Base-by-base conservation (phyloP, 2,113 vertebrate species). In the Acanthochromis polyacanthus region DNA sequence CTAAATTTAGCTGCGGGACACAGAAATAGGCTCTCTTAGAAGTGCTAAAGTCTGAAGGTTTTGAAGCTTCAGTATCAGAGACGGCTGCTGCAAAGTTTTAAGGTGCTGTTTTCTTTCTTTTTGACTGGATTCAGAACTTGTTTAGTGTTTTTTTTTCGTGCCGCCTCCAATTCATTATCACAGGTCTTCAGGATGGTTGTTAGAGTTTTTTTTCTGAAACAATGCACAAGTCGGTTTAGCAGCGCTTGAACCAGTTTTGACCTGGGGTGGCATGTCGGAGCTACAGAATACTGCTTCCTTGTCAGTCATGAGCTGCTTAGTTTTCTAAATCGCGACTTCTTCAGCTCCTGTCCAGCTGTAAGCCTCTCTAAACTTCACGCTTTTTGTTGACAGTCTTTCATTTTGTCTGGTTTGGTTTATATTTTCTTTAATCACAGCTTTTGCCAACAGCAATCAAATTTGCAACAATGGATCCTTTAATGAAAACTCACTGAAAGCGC, bases 1-100 rank as follows among this genome's bases (percentile, higher is more conserved):
- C 88, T 88, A 87, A 85, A 77, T 85, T 88, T 91, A 91, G 85
- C 51, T 45, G 36, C 5, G 5, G 16, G 30, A 5, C 30, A 73
- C 80, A 82, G 82, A 91, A 86, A 89, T 88, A 89, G 75, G 53
- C 75, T 71, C 20, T n/a, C 63, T 85, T 64, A 74, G 59, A 86
- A 71, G 64, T 50, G 64, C 38, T 66, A 66, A 73, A 66, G 66
- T 77, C 58, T 71, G 12, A 64, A 73, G 74, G 81, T 71, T 72
- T 11, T 30, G 58, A 61, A 55, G 22, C 3, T 10, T 72, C 53
- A 5, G 56, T 78, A 67, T 85, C 74, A 61, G 16, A 87, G 52
- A 71, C 62, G 72, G 70, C 55, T 80, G 75, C 72, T 51, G 71
- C 40, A 22, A 48, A 62, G 48, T 71, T 71, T 70, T 80, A 1